Evolutionary conservation across 2,888 invertebrate genomes (phyloP).

Genomic region (Pterobdella sp.): DNA sequence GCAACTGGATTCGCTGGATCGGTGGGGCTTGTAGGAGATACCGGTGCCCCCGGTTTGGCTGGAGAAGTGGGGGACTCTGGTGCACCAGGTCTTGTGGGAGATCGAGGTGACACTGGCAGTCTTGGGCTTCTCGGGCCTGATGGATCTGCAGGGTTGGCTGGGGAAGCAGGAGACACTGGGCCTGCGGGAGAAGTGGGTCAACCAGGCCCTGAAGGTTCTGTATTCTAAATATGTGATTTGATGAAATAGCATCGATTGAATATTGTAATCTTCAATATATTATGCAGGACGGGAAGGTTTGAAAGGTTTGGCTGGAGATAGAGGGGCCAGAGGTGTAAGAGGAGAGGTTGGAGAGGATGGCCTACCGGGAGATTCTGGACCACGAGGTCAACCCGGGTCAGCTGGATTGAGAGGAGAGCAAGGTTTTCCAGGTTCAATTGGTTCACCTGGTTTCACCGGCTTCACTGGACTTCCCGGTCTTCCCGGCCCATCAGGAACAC

Average conservation of each 20-base stretch:
- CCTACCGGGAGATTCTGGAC: not conserved
- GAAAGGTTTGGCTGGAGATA: not conserved
- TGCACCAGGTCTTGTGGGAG: not conserved
- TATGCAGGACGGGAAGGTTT: not conserved
- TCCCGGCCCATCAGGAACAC: slow-evolving; percentile 19
- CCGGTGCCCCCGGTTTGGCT: not conserved
- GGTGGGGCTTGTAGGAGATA: not conserved
- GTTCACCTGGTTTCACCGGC: slow-evolving; percentile 21
- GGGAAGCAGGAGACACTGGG: slow-evolving; percentile 17
- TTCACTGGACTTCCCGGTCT: slow-evolving; percentile 22
- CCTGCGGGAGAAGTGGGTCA: slow-evolving; percentile 24
- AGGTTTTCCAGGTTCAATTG: slow-evolving; percentile 25
- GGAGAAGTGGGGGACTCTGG: slow-evolving; percentile 13
- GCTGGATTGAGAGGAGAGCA: slow-evolving; percentile 21
- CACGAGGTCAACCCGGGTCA: slow-evolving; percentile 21
- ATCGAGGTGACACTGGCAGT: not conserved
- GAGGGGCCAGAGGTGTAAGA: not conserved
- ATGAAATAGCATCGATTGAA: not conserved
- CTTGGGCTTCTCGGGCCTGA: not conserved
- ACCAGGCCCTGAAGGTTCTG: slow-evolving; percentile 23
- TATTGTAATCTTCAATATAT: not conserved
- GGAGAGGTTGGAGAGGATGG: not conserved
- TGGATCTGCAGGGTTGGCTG: not conserved
- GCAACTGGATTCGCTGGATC: not conserved
- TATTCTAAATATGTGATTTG: not conserved